phyloP scores from a whole-genome alignment of 2,888 invertebrate species.

The Tetramorium bicarinatum region DNA sequence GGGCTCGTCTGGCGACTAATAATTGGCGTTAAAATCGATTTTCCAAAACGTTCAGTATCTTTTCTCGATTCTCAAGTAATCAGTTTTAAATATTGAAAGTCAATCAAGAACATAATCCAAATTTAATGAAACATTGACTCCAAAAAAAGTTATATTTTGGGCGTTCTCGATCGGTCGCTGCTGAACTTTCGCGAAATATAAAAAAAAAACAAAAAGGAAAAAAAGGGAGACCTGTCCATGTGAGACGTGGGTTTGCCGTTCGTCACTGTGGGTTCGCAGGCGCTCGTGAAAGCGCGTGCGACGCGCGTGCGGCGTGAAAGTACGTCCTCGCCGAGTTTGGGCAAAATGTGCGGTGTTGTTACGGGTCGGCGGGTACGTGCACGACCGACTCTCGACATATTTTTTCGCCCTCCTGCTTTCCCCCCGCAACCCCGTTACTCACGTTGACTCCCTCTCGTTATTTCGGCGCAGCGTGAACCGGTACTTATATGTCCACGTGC shows the following conservation, averaged over 20 bases:
- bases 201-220: not conserved
- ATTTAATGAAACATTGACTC: not conserved
- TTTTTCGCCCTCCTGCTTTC: constrained; percentile 17
- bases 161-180: not conserved
- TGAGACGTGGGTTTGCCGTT: constrained; percentile 61
- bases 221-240: constrained; percentile 27
- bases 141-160: not conserved
- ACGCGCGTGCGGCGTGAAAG: constrained; percentile 72
- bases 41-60: not conserved
- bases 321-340: constrained; percentile 73
- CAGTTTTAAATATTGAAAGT: not conserved
- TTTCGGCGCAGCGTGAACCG: constrained; percentile 63
- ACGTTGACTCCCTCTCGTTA: constrained; percentile 58
- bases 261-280: constrained; percentile 38
- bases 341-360: constrained; percentile 56
- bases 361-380: not conserved
- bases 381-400: constrained; percentile 38
- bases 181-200: not conserved
- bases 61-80: not conserved
- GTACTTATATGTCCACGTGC: constrained; percentile 79
- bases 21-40: not conserved
- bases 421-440: constrained; percentile 38
- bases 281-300: constrained; percentile 57
- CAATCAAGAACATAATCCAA: constrained; percentile 2
- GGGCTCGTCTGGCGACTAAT: not conserved